These are phyloP conservation scores for Proterorhinus semilunaris DNA, from an alignment of 2,113 vertebrate species.

Conservation along the genomic window DNA sequence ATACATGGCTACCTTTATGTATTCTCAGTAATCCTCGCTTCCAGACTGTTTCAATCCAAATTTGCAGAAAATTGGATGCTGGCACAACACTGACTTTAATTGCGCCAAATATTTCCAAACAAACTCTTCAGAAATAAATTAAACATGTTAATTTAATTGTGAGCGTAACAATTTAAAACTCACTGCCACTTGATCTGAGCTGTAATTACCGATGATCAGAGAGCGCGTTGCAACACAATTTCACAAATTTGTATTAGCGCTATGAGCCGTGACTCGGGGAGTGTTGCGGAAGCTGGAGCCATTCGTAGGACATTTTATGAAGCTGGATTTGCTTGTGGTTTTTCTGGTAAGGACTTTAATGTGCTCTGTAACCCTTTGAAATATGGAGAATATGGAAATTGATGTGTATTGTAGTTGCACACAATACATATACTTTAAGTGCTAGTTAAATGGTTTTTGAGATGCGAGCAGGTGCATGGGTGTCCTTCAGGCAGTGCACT, in stretches of 20 bases:
- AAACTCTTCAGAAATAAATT: constrained; percentile 2
- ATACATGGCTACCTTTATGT: no score
- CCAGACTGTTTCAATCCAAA: not conserved
- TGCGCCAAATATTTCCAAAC: constrained; percentile 1
- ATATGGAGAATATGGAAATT: not conserved
- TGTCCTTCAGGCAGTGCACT: constrained; percentile 7
- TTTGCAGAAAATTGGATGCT: not conserved
- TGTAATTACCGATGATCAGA: constrained; percentile 18
- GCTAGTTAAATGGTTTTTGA: not conserved
- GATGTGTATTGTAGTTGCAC: not conserved
- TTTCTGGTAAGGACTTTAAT: not conserved
- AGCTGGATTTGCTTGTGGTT: not conserved
- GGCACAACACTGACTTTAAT: not conserved
- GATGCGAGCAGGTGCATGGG: not conserved
- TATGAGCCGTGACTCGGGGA: not conserved
- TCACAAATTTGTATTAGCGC: constrained; percentile 3
- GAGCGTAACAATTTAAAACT: constrained; percentile 7
- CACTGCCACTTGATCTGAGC: not conserved
- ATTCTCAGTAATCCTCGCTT: not conserved
- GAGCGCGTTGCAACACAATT: not conserved
- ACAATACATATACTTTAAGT: not conserved
- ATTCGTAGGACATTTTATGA: not conserved
- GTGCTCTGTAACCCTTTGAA: not conserved
- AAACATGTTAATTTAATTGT: constrained; percentile 20
- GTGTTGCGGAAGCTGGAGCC: not conserved